phyloP scores from a whole-genome alignment of 2,113 vertebrate genomes.

The Stegostoma tigrinum region DNA sequence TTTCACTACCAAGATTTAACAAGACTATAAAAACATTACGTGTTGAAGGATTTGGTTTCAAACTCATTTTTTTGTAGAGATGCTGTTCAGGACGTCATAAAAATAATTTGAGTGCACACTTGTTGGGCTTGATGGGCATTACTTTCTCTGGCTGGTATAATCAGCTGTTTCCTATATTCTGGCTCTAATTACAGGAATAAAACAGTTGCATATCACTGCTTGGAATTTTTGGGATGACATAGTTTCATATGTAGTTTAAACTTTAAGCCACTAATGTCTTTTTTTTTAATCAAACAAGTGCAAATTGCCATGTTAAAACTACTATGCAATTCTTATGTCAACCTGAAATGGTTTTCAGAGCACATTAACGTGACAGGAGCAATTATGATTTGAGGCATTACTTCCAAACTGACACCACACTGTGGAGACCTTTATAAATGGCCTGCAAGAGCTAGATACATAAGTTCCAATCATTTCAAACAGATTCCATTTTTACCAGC shows the following conservation, averaged over 20 bases:
- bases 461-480: background rate
- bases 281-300: background rate
- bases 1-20: constrained; percentile 30
- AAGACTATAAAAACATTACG: constrained; percentile 22
- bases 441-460: background rate
- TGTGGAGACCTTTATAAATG: background rate
- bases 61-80: background rate
- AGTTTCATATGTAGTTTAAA: background rate
- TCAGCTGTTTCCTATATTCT: background rate
- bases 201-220: constrained; percentile 24
- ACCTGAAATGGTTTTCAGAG: background rate
- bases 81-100: constrained; percentile 10
- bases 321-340: background rate
- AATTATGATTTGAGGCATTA: background rate
- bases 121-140: background rate
- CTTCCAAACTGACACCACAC: background rate
- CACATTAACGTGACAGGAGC: background rate
- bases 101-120: constrained; percentile 31
- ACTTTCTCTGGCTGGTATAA: background rate
- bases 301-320: background rate
- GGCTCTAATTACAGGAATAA: constrained; percentile 34
- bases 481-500: background rate
- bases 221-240: background rate
- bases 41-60: constrained; percentile 24
- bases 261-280: background rate